Evolutionary conservation across 2,797 vertebrate genomes (phyloP), one percentile per base, ranked within the genome.

Genomic region (Mallotus villosus): DNA sequence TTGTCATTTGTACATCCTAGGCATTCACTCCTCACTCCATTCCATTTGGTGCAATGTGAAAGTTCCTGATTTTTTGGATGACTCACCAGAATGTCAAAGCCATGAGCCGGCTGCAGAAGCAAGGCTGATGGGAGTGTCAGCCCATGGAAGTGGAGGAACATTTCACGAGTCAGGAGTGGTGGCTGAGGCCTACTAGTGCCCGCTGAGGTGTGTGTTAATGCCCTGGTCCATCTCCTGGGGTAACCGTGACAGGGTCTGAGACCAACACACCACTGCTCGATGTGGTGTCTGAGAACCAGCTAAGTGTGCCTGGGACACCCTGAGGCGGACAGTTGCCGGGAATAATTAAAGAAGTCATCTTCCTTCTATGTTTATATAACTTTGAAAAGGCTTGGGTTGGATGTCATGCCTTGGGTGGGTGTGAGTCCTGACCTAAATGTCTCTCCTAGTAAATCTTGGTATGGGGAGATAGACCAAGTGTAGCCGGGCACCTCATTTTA

Each of bases 121-220:
- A 82, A 66, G 79, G 77, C 82, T 88, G 89, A 91, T 87, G 88
- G 82, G 87, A 89, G 82, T 87, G 90, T 92, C 89, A 87, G 86
- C 68, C 76, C 85, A 57, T 82, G 72, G 74, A 69, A 76, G 74
- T 74, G 79, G 79, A 82, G 63, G 81, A 79, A 70, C 85, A 73
- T 49, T 73, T 77, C 77, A 86, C 87, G 84, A 91, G 84, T 90
- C 85, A 84, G 72, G 79, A 78, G 78, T 83, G 75, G 74, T 34
- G 81, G 81, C 68, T 21, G 62, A 27, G 66, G 81, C 80, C 84
- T 68, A 81, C 70, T 66, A 71, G 63, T 84, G 80, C 78, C 83
- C 81, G 88, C 76, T 73, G 87, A 90, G 83, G 84, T 87, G 73
- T 88, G 75, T 32, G 49, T 81, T 89, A 89, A 92, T 90, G 73